Evolutionary conservation across 2,888 invertebrate species (phyloP).

Genomic region (Eurois occulta): DNA sequence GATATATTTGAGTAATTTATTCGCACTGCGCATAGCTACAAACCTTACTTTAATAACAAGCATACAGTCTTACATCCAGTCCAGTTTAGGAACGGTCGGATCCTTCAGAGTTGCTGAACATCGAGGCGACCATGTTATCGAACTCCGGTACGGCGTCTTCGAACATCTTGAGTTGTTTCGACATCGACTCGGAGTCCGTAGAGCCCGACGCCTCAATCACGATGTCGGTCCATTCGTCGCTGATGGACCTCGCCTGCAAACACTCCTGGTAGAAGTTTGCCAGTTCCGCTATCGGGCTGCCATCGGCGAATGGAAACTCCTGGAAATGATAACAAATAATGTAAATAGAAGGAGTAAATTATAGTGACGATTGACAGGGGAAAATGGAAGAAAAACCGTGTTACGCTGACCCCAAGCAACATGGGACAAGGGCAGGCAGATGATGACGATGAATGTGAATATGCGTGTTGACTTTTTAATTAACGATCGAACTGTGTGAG

Average conservation of each 20-base stretch:
- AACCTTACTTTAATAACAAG: conserved; percentile 54
- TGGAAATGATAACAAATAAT: conserved; percentile 76
- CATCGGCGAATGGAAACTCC: conserved; percentile 95
- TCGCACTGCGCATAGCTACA: conserved; percentile 57
- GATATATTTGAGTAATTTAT: conserved; percentile 34
- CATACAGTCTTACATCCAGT: conserved; percentile 64
- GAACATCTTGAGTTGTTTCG: conserved; percentile 93
- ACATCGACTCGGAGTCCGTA: conserved; percentile 90
- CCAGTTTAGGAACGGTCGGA: conserved; percentile 74
- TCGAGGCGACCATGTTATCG: conserved; percentile 93
- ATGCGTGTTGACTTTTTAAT: too few species aligned
- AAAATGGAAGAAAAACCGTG: not conserved
- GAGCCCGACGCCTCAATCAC: conserved; percentile 70
- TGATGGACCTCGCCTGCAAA: conserved; percentile 91
- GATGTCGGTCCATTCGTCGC: conserved; percentile 80
- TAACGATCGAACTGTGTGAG: too few species aligned
- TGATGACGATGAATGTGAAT: not conserved
- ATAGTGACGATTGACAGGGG: not conserved
- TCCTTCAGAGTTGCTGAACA: conserved; percentile 89
- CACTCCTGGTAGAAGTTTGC: conserved; percentile 95
- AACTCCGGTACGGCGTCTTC: conserved; percentile 94
- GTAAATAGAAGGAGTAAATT: not conserved
- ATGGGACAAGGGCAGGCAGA: not conserved
- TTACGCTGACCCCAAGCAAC: not conserved
- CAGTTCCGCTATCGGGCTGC: conserved; percentile 93